Conservation (phyloP, 2,113 vertebrate genomes). For the Amphilophus citrinellus region DNA sequence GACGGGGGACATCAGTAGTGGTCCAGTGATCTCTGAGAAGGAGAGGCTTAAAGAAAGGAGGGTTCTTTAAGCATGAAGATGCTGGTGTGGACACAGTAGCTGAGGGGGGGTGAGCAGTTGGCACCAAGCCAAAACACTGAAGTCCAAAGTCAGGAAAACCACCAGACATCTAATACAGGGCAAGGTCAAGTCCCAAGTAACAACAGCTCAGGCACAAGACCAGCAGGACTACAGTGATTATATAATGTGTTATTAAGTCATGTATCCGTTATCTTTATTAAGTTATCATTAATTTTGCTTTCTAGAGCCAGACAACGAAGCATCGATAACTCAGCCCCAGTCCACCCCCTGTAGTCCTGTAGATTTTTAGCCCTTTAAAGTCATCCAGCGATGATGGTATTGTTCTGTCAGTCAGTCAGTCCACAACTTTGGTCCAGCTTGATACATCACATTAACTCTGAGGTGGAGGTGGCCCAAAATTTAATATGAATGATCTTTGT, state of each 20-base stretch:
- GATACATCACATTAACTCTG: too few species aligned
- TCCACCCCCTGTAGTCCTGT: conserved; percentile 92
- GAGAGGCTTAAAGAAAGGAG: too few species aligned
- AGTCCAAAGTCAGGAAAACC: conserved; percentile 60
- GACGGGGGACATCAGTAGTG: too few species aligned
- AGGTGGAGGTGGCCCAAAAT: too few species aligned
- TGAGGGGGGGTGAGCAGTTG: conserved; percentile 64
- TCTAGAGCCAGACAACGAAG: conserved; percentile 94
- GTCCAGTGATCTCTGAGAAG: too few species aligned
- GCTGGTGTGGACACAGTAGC: conserved; percentile 93
- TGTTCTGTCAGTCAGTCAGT: too few species aligned
- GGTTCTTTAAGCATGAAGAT: conserved; percentile 83
- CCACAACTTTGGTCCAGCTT: too few species aligned
- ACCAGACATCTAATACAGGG: conserved; percentile 42
- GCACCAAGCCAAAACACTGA: conserved; percentile 27
- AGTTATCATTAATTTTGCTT: background rate
- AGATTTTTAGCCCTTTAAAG: too few species aligned
- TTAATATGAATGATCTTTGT: too few species aligned
- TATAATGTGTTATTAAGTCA: background rate
- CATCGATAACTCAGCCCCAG: conserved; percentile 83
- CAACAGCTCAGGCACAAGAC: conserved; percentile 60
- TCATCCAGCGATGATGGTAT: too few species aligned
- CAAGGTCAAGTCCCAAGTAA: conserved; percentile 44
- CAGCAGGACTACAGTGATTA: background rate
- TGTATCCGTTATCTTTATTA: background rate